Evolutionary conservation across 2,113 vertebrate genomes (phyloP).

Genomic region (Recurvirostra avosetta): DNA sequence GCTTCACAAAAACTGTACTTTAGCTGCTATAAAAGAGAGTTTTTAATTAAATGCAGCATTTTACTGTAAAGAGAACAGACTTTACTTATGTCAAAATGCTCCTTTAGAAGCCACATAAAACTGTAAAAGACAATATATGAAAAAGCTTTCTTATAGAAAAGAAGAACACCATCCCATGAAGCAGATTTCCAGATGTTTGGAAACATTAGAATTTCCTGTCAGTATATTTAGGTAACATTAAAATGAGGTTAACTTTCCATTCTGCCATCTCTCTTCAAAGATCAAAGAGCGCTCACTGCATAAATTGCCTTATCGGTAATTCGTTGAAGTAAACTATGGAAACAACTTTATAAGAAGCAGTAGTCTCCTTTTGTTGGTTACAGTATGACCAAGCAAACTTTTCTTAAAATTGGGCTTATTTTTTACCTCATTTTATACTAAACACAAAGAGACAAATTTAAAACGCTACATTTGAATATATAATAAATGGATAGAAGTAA

Average conservation of each 20-base stretch:
- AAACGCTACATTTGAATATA: neutral
- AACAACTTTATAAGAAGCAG: constrained; percentile 65
- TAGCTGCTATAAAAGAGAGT: constrained; percentile 48
- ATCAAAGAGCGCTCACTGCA: constrained; percentile 64
- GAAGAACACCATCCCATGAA: constrained; percentile 62
- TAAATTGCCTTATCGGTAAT: constrained; percentile 69
- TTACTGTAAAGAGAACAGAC: constrained; percentile 58
- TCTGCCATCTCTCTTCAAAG: constrained; percentile 68
- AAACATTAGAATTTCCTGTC: constrained; percentile 74
- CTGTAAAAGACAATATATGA: constrained; percentile 56
- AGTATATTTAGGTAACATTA: constrained; percentile 73
- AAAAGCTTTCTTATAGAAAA: constrained; percentile 65
- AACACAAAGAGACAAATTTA: neutral
- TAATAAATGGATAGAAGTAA: neutral
- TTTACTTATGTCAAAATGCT: constrained; percentile 64
- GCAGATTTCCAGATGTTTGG: constrained; percentile 73
- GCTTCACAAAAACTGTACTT: constrained; percentile 45
- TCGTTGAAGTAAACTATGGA: constrained; percentile 63
- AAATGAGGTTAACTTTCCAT: constrained; percentile 73
- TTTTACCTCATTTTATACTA: neutral
- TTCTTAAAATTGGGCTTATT: neutral
- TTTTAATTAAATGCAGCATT: constrained; percentile 66
- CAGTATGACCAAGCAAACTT: constrained; percentile 27
- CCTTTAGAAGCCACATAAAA: constrained; percentile 66
- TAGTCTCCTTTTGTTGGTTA: constrained; percentile 43